Evolutionary conservation across 2,888 invertebrate genomes (phyloP), one percentile per base, ranked within the genome.

Genomic region (Plusia festucae): DNA sequence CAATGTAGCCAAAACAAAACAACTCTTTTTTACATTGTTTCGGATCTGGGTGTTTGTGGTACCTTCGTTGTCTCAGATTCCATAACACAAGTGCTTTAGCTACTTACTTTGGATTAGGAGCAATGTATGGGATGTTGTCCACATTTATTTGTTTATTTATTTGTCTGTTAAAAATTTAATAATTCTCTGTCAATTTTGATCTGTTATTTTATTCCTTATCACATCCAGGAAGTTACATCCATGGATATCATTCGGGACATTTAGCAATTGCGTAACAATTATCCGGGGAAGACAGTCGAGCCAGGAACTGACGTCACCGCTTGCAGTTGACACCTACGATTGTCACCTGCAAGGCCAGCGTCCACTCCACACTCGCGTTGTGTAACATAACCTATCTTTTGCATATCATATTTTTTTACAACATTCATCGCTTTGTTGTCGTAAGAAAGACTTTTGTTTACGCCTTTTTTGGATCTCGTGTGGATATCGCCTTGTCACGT

Each of bases 271-370:
- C 66, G 57, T 72, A 76, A 75, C 40, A 44, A 51, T 8, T 30
- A 27, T 52, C 59, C 55, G 61, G 44, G 57, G 60, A 64, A 73
- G 73, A 76, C 66, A 76, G 55, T 62, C 65, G 59, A 55, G 65
- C n/a, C 62, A 56, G 64, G 60, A 60, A 59, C 63, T 65, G 68
- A 68, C 65, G 70, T 72, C 68, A 77, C 65, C 53, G 60, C 34
- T 73, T 88, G 86, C 71, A 68, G 49, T 56, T 64, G 86, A 85
- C 85, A 86, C 65, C 64, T 66, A 64, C 57, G 72, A 72, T 80
- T 84, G 74, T 75, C 81, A 74, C 73, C 73, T 58, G 63, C 63
- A 55, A 59, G 30, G 16, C 30, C 15, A 15, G 57, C 49, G 75
- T 61, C 54, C 57, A 34, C 9, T 57, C 54, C 56, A 68, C 24